phyloP scores from a whole-genome alignment of 2,888 invertebrate species.

The Encarsia formosa region DNA sequence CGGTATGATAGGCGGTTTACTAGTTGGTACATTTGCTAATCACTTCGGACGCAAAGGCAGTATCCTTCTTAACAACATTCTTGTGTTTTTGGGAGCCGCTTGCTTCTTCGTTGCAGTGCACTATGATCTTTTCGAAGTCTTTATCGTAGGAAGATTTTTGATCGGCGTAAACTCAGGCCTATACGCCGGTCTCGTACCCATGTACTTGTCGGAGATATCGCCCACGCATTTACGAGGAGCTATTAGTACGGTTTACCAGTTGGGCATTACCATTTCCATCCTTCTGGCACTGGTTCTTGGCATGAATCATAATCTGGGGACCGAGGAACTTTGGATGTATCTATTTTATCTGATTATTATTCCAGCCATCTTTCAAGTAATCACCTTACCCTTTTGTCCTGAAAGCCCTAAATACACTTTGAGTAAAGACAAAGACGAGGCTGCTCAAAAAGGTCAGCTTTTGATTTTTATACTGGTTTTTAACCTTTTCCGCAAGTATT shows the following conservation, averaged over 20 bases:
- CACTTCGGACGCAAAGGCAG: slow-evolving; percentile 72
- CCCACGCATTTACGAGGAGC: slow-evolving; percentile 79
- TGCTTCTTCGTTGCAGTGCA: slow-evolving; percentile 65
- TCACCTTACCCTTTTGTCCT: slow-evolving; percentile 73
- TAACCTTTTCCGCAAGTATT: not conserved
- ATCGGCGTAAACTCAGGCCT: slow-evolving; percentile 80
- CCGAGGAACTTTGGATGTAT: slow-evolving; percentile 68
- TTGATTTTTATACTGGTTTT: not conserved
- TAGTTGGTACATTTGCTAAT: slow-evolving; percentile 65
- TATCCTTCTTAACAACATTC: slow-evolving; percentile 72
- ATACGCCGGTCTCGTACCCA: slow-evolving; percentile 81
- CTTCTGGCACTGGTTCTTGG: slow-evolving; percentile 75
- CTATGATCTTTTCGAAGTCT: slow-evolving; percentile 68
- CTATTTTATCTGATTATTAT: slow-evolving; percentile 68
- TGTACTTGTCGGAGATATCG: slow-evolving; percentile 86
- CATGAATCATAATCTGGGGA: slow-evolving; percentile 67
- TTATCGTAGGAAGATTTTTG: slow-evolving; percentile 73
- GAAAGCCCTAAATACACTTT: slow-evolving; percentile 80
- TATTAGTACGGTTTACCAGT: slow-evolving; percentile 82
- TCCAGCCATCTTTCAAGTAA: slow-evolving; percentile 64
- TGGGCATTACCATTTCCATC: slow-evolving; percentile 84
- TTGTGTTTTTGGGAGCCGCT: slow-evolving; percentile 67
- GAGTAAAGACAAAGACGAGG: slow-evolving; percentile 64
- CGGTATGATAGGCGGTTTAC: slow-evolving; percentile 78
- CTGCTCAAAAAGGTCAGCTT: slow-evolving; percentile 64